Base-by-base conservation (phyloP, 2,797 vertebrate species). In the Poecile montanus region DNA sequence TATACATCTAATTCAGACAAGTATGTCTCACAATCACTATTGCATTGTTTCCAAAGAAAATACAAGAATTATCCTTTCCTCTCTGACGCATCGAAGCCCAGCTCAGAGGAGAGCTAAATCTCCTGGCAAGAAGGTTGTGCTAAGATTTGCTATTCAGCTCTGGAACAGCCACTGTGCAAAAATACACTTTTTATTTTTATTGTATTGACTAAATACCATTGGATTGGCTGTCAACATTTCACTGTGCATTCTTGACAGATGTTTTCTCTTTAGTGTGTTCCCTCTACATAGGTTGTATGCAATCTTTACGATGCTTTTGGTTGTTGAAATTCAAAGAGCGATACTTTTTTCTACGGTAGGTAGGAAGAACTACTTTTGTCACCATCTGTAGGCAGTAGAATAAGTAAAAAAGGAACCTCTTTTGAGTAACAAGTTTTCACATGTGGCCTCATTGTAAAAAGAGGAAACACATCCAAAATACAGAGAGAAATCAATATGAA, bases 11-110 rank as follows among this genome's bases (percentile, higher is more conserved):
- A 95, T 95, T 95, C 90, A 91, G 71, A 80, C 86, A 85, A 94
- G 77, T 71, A 47, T 50, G 92, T 93, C 92, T 96, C 1, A 0
- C 94, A 95, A 87, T 94, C 90, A 89, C 10, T 26, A 82, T 47
- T 76, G 84, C 88, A 93, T 96, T 96, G 88, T 96, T 96, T 95
- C 83, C 63, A 79, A 85, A 91, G 83, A 93, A 95, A 95, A 95
- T 71, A 77, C 71, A 74, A 40, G 80, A 92, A 91, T 96, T 95
- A 95, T 87, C 67, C 94, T 93, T 94, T 91, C 90, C 75, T 96
- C 78, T 94, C 86, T 85, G 93, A 91, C 3, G 13, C 92, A 82
- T 94, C 86, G 85, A 94, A 96, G 94, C 86, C 53, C n/a, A 87
- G 23, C 77, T 87, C 88, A 57, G 63, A 77, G 86, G 86, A 94